These are phyloP conservation scores for Dicrurus megarhynchus DNA, from an alignment of 2,113 vertebrate species.

Conservation along the genomic window DNA sequence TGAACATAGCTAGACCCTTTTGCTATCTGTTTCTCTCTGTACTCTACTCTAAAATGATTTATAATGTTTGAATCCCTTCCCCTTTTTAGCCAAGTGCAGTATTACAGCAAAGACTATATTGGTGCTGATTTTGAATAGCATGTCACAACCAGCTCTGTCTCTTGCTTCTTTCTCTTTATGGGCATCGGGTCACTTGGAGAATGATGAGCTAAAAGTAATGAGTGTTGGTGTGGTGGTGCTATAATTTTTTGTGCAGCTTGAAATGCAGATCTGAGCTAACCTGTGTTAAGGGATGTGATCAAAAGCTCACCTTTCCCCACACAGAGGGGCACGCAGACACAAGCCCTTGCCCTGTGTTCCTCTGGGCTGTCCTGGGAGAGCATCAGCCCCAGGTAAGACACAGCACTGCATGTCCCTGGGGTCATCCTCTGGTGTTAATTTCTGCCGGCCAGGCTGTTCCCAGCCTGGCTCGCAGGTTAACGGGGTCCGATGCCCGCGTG, in stretches of 20 bases:
- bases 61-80: conserved; percentile 30
- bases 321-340: not conserved
- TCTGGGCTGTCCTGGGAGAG: not conserved
- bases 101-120: not conserved
- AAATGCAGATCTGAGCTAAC: not conserved
- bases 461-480: no score
- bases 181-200: not conserved
- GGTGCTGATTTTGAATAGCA: not conserved
- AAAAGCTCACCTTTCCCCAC: not conserved
- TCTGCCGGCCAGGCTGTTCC: no score
- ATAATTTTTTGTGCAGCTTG: not conserved
- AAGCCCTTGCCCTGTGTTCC: rapidly evolving
- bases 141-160: not conserved
- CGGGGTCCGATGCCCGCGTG: no score
- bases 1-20: not conserved
- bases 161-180: not conserved
- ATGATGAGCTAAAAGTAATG: not conserved
- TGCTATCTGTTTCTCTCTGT: conserved; percentile 23
- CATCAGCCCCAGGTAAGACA: not conserved
- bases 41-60: conserved; percentile 33
- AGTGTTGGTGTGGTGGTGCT: not conserved
- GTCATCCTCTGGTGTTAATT: no score
- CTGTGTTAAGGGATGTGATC: not conserved
- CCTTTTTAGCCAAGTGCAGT: conserved; percentile 12
- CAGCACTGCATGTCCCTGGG: not conserved